Evolutionary conservation across 2,113 vertebrate species (phyloP).

Genomic region (Tringa solitaria): DNA sequence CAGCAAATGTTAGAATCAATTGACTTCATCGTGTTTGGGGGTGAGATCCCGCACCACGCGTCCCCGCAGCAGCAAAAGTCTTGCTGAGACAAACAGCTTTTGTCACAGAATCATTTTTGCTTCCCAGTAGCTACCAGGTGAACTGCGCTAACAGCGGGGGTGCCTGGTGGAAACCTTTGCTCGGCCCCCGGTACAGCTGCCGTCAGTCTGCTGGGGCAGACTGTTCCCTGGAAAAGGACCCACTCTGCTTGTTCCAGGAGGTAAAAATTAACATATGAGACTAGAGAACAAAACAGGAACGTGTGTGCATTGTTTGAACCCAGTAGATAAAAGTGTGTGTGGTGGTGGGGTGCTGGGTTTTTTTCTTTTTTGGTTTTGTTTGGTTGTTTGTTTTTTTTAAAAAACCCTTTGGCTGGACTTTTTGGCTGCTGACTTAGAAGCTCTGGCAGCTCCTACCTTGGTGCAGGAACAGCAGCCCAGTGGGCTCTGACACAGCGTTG

Average conservation of each 20-base stretch:
- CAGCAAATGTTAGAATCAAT: not conserved
- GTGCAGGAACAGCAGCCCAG: not conserved
- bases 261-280: not conserved
- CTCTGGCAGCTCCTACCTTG: not conserved
- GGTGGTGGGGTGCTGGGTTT: not conserved
- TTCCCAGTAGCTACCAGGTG: not conserved
- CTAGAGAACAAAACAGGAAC: not conserved
- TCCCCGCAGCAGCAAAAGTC: not conserved
- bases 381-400: not conserved
- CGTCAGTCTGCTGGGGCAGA: not conserved
- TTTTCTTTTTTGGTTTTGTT: not conserved
- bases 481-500: not conserved
- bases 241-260: not conserved
- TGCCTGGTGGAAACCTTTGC: not conserved
- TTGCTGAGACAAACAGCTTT: not conserved
- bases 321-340: not conserved
- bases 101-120: not conserved
- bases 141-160: not conserved
- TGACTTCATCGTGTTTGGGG: not conserved
- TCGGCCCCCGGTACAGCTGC: accelerated
- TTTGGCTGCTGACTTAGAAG: not conserved
- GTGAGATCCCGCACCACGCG: not conserved
- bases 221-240: not conserved
- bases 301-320: not conserved
- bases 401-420: not conserved